Evolutionary conservation across 2,113 vertebrate genomes (phyloP), one percentile per base, ranked within the genome.

Genomic region (Megaceryle maxima): DNA sequence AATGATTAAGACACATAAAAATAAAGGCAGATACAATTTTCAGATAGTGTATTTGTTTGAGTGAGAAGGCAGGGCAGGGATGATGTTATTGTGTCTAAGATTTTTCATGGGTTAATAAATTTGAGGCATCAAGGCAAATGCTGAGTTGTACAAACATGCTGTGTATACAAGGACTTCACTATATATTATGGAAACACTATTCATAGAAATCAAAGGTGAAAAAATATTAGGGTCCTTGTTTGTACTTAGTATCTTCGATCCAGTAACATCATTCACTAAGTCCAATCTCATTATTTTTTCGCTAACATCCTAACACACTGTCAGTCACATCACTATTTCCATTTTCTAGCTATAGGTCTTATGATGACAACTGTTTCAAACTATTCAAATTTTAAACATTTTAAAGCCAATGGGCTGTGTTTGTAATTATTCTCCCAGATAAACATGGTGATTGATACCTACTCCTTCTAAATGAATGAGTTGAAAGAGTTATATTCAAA

Each of bases 401-500:
- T 11, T 82, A 69, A 95, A 88, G 82, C 6, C 53, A 75, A 28
- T 21, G 22, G 29, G 24, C 48, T 80, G 39, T 90, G 11, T 18
- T 63, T 73, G 73, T 55, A 89, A 41, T 44, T 44, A 50, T 53
- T 50, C 59, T 68, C 79, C 20, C 55, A 46, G 69, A 79, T 56
- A 50, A 83, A 63, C 63, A 11, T 44, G 50, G 51, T 92, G 44
- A 51, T 94, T 94, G 41, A 66, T 93, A 69, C 75, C 94, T 73
- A 85, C 50, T 96, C 44, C 60, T 35, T 60, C 73, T 62, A 95
- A 94, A 92, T 84, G 63, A 48, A 26, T 84, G 56, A 93, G 16
- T 21, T 60, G 85, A 94, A 95, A 90, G 56, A 94, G 89, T 83
- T 95, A 80, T 83, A 87, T 72, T 76, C 63, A 88, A 84, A 93